Base-by-base conservation (phyloP, 1,140 invertebrate species). In the Akabosia matsudoensis region DNA sequence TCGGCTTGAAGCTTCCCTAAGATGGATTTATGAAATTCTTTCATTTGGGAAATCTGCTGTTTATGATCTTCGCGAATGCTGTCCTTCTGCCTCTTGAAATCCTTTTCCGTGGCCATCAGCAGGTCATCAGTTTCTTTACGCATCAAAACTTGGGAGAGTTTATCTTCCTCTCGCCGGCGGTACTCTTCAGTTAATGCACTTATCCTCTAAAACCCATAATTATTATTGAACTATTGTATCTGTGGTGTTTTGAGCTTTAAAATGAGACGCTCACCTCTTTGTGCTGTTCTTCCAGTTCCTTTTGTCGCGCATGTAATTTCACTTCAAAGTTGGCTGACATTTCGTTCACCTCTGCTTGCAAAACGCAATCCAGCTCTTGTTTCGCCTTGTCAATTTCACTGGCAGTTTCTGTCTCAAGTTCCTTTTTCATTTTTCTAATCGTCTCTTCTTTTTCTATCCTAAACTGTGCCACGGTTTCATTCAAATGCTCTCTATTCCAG, bases 21-120 rank as follows among this genome's bases (percentile, higher is more conserved):
- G 22, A 76, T 33, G 1, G 75, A 56, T 31, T 4, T 13, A 73
- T 72, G 75, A 52, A 73, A 76, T 22, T 76, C 75, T 26, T 61
- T 51, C 45, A 76, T 52, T 33, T 76, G 70, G n/a, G 28, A 16
- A 51, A 76, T 72, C 73, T 73, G 70, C 37, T 26, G 28, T 33
- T 56, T 73, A 14, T 76, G 75, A 1, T 76, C 75, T n/a, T 76
- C 70, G 2, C 52, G 34, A n/a, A 76, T 4, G 14, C 14, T 33
- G 52, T 76, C 75, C 61, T 76, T 76, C 14, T 26, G 37, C 52
- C 56, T 33, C 31, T 76, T 76, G 1, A 76, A 22, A 10, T 52
- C 37, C 22, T 10, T 34, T 30, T 37, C 28, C 10, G 24, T 30
- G 1, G 61, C 28, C 4, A 30, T 67, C 22, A 30, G 4, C 1